Percentiles rank a stretch among this genome's conserved stretches.
Evolutionary conservation across 1,140 invertebrate species (phyloP).

Genomic region (Brevipalpus yothersi): DNA sequence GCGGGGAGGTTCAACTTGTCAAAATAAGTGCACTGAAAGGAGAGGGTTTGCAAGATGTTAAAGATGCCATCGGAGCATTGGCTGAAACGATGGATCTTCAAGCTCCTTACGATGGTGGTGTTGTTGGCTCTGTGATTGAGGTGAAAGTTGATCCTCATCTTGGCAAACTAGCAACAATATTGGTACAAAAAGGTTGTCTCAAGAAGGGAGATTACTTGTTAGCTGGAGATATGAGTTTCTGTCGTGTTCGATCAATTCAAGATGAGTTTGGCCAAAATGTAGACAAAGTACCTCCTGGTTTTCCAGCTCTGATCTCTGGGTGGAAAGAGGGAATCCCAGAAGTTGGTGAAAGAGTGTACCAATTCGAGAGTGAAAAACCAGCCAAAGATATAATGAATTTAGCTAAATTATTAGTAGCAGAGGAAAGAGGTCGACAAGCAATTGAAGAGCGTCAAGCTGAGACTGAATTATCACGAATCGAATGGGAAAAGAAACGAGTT

Average conservation of each 20-base stretch:
- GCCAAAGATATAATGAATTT: slow-evolving; percentile 41
- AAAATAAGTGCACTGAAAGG: slow-evolving; percentile 59
- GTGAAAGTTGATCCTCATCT: slow-evolving; percentile 38
- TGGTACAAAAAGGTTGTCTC: slow-evolving; percentile 71
- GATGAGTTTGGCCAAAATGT: slow-evolving; percentile 45
- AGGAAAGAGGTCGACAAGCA: slow-evolving; percentile 32
- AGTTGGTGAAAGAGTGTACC: slow-evolving; percentile 59
- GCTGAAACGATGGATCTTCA: slow-evolving; percentile 69
- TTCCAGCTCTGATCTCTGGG: slow-evolving; percentile 62
- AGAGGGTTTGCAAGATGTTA: slow-evolving; percentile 12
- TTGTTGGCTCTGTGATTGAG: slow-evolving; percentile 77
- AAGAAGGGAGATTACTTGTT: slow-evolving; percentile 54
- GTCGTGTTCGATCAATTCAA: slow-evolving; percentile 56
- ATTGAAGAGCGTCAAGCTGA: slow-evolving; percentile 37
- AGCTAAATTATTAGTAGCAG: slow-evolving; percentile 26
- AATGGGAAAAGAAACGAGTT: not conserved
- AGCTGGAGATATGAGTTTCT: slow-evolving; percentile 44
- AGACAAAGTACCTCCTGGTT: slow-evolving; percentile 41
- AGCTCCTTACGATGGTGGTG: slow-evolving; percentile 43
- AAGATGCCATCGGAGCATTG: slow-evolving; percentile 49
- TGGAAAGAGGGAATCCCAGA: slow-evolving; percentile 54
- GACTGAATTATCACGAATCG: slow-evolving; percentile 25
- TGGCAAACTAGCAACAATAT: slow-evolving; percentile 59
- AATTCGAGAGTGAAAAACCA: slow-evolving; percentile 49
- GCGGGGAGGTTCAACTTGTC: slow-evolving; percentile 76